Evolutionary conservation across 2,113 vertebrate species (phyloP), one percentile per base, ranked within the genome.

Genomic region (Rhabdornis inornatus): DNA sequence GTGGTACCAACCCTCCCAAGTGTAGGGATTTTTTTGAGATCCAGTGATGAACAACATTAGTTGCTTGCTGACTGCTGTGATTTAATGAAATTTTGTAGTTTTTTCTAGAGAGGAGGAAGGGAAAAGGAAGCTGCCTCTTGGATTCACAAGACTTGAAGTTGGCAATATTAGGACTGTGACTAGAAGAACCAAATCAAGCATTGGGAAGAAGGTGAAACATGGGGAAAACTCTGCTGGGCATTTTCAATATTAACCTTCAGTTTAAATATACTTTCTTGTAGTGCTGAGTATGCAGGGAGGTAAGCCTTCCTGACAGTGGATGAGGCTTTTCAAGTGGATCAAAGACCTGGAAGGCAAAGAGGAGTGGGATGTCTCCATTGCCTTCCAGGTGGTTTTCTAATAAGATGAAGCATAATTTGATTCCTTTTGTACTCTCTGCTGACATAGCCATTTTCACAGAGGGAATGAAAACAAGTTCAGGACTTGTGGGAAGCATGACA

Each of bases 351-450:
- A 97, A 96, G 69, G 90, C 60, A 93, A 94, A 83, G 82, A 86
- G 56, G 75, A 94, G 76, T 92, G 72, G 83, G 85, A 96, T 78
- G 85, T 60, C 95, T 89, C 92, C 56, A 92, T 18, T 78, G 64
- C 75, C 50, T 90, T 96, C 79, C 90, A 96, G 85, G 79, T 92
- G 80, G 64, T 88, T 97, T 94, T 94, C 79, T 95, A 93, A 53
- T 75, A 94, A 52, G 83, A 91, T 55, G 76, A 94, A 96, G 79
- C 81, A 92, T 74, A 96, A 95, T 92, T 87, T 92, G 64, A 96
- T 93, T 94, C 85, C 40, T 94, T 95, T 96, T 95, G 75, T 95
- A 93, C 44, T 94, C 84, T 93, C 64, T 95, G 93, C 95, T 97
- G 95, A 96, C 79, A 71, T 27, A 78, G 76, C 44, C 40, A 11